Evolutionary conservation across 1,140 invertebrate genomes (phyloP), one percentile per base, ranked within the genome.

Genomic region (Papilio aristodemus): DNA sequence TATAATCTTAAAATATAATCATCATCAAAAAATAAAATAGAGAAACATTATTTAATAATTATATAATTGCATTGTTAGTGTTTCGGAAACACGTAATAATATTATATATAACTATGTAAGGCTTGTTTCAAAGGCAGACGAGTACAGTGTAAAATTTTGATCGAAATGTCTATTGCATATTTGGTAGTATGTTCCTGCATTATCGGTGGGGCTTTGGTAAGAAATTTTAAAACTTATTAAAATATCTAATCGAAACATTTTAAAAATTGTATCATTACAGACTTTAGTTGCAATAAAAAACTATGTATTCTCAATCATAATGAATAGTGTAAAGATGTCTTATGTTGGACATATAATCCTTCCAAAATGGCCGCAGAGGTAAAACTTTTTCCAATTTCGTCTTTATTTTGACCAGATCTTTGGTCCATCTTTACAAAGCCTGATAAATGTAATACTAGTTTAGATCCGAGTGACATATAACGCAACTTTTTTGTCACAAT

Each of bases 121-220:
- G 62, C 10, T n/a, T 25, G 38, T 19, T 13, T 22, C 19, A 64
- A 64, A 41, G 1, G n/a, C 19, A 43, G 25, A 6, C 43, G 13
- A 19, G 9, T 22, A 43, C 11, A 41, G 22, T 41, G 43, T 22
- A 64, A 27, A 14, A 25, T 22, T 25, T 22, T 41, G 22, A 22
- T 43, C 9, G n/a, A 25, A 1, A 64, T 64, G 62, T 64, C 22
- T 9, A 9, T 64, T 64, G 10, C 43, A 3, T 19, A 43, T 27
- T n/a, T 64, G 4, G 25, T 64, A 11, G 14, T 63, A n/a, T 64
- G 38, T 64, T 43, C 10, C 19, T 64, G 22, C 39, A 3, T 64
- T 6, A 43, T 64, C 22, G 62, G 62, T 22, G 62, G 19, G 19
- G 37, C 62, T 41, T 27, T 64, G 62, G 62, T 64, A 64, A 64